Conservation (phyloP, 2,888 invertebrate species). For the Caenorhabditis angaria region DNA sequence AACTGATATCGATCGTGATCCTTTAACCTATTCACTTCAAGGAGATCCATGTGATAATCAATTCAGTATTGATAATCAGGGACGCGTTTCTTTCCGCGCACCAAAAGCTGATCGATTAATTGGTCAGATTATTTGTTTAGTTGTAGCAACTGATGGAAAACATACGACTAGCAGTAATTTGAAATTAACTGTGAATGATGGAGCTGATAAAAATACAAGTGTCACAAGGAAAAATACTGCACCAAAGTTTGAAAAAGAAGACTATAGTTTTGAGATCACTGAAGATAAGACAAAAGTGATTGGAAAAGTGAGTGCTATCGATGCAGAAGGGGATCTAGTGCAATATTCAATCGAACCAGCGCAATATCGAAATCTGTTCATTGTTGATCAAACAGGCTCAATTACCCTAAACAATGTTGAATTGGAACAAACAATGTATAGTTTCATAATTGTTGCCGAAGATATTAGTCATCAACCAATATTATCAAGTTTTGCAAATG, state of each 20-base stretch:
- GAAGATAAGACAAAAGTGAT: slow-evolving; percentile 20
- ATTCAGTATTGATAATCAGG: slow-evolving; percentile 35
- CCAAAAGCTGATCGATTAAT: slow-evolving; percentile 7
- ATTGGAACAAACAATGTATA: slow-evolving; percentile 40
- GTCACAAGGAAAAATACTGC: slow-evolving; percentile 15
- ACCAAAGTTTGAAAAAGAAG: slow-evolving; percentile 17
- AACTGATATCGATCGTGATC: slow-evolving; percentile 37
- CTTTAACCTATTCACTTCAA: slow-evolving; percentile 25
- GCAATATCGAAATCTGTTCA: slow-evolving; percentile 60
- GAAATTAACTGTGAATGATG: neutral
- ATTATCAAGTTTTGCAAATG: slow-evolving; percentile 46
- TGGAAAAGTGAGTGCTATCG: slow-evolving; percentile 41
- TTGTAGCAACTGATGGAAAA: slow-evolving; percentile 38
- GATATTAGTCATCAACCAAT: slow-evolving; percentile 44
- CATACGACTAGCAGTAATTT: slow-evolving; percentile 21
- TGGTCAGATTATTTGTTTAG: slow-evolving; percentile 30
- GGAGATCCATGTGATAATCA: slow-evolving; percentile 34
- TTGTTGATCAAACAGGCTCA: slow-evolving; percentile 21
- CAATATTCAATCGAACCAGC: slow-evolving; percentile 54
- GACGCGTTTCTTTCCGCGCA: slow-evolving; percentile 31
- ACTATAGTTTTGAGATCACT: slow-evolving; percentile 22
- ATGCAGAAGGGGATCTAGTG: slow-evolving; percentile 45
- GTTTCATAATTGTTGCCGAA: slow-evolving; percentile 52
- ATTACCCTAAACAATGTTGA: slow-evolving; percentile 3
- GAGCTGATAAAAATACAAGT: neutral